phyloP scores from a whole-genome alignment of 2,888 invertebrate species.

The Eucera pruinosa region DNA sequence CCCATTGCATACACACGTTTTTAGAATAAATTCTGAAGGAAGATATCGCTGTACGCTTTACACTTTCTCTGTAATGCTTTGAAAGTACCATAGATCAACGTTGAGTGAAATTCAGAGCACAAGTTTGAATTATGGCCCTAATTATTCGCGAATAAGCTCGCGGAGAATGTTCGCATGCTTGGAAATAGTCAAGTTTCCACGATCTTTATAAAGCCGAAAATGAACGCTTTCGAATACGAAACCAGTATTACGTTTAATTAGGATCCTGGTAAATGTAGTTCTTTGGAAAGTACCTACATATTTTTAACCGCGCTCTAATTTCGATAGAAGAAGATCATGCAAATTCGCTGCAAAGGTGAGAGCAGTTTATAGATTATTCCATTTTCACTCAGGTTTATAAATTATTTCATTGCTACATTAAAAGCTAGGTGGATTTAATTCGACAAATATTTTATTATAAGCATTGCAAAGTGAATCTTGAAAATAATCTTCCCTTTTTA shows the following conservation, averaged over 20 bases:
- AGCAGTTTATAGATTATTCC: too few relatives aligned
- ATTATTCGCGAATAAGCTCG: slow-evolving; percentile 21
- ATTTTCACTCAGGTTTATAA: too few relatives aligned
- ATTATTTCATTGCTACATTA: too few relatives aligned
- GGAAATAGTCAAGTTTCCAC: slow-evolving; percentile 2
- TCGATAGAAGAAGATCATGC: not conserved
- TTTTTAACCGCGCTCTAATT: not conserved
- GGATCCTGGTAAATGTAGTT: not conserved
- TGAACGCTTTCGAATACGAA: not conserved
- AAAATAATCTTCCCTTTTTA: too few relatives aligned
- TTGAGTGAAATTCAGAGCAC: slow-evolving; percentile 19
- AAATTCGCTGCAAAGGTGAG: not conserved
- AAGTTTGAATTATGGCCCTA: slow-evolving; percentile 6
- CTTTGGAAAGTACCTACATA: not conserved
- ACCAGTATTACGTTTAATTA: not conserved
- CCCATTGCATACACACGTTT: too few relatives aligned
- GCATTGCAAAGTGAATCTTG: too few relatives aligned
- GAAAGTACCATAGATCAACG: slow-evolving; percentile 16
- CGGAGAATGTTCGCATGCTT: slow-evolving; percentile 10
- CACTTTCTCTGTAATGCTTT: not conserved
- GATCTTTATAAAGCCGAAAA: slow-evolving; percentile 3
- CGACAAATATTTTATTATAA: too few relatives aligned
- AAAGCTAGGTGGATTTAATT: too few relatives aligned
- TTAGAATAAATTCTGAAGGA: too few relatives aligned
- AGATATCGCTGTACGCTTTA: not conserved